Evolutionary conservation across 2,888 invertebrate genomes (phyloP), one percentile per base, ranked within the genome.

Genomic region (Drosophila paranaensis): DNA sequence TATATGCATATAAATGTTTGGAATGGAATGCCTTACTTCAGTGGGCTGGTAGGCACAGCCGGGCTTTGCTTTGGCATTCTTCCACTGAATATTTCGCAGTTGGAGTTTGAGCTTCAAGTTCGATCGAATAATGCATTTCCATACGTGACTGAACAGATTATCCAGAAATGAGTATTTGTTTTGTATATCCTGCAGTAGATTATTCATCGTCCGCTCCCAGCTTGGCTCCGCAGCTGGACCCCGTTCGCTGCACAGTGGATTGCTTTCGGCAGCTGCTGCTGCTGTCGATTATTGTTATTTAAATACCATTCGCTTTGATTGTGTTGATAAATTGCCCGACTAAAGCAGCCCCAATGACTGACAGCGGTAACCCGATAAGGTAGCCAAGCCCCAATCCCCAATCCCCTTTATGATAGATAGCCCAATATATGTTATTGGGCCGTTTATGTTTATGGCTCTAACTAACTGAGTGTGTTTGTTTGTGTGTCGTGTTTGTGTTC

Each of bases 41-140:
- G 98, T 98, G 50, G 98, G 98, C 81, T 95, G 95, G 93, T 98
- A 98, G 2, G 98, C 97, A 92, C 95, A 95, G 90, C 96, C 95
- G 39, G 95, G 94, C 66, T 94, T 94, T 55, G 97, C 96, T 90
- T 94, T 95, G 84, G 95, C 94, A 93, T 97, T 97, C 95, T 96
- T 97, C 97, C 97, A 97, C 93, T 95, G 95, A 62, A 96, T 94
- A 60, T 90, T 90, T 35, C 91, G 88, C 30, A 92, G 63, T 65
- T 91, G 89, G 3, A 88, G 72, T 60, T 91, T 91, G 14, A 91
- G 82, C 37, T 78, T 79, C 27, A 87, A 66, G 79, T 91, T 92
- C 43, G 91, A 90, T 74, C 88, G 90, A 5, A 89, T 88, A 70
- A 91, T 90, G 66, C 91, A 91, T 71, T 89, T 91, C 91, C 91